These are phyloP conservation scores for Petrocephalus schoutedeni DNA, from an alignment of 2,797 vertebrate genomes.

Conservation along the genomic window DNA sequence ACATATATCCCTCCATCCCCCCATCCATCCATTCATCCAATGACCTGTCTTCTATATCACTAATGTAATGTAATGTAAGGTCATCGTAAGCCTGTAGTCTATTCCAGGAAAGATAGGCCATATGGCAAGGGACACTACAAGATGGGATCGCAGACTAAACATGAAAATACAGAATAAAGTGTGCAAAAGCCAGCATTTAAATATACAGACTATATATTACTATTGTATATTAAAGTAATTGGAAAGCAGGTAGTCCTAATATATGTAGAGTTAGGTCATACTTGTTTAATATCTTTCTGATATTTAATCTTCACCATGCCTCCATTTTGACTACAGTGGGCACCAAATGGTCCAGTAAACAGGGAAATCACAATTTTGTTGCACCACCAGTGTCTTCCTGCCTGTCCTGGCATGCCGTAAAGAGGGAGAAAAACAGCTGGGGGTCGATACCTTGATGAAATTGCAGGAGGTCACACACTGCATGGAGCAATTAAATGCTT, in stretches of 20 bases:
- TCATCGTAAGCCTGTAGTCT: no score
- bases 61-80: background rate
- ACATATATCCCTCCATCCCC: background rate
- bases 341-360: background rate
- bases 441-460: constrained; percentile 17
- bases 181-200: background rate
- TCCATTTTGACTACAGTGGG: background rate
- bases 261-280: background rate
- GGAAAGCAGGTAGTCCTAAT: background rate
- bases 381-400: background rate
- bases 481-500: background rate
- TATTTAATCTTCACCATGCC: background rate
- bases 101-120: no score
- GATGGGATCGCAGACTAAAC: background rate
- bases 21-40: background rate
- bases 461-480: background rate
- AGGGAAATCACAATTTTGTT: constrained; percentile 10
- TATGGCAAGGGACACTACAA: no score
- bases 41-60: background rate
- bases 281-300: background rate
- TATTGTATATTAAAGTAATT: background rate
- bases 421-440: background rate
- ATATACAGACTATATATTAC: background rate
- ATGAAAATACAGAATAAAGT: background rate
- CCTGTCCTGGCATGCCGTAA: background rate